A percentile compares a stretch with the other conserved stretches of the same genome.
These are phyloP conservation scores for Periphyllus acericola DNA, from an alignment of 2,888 invertebrate genomes.

Conservation along the genomic window DNA sequence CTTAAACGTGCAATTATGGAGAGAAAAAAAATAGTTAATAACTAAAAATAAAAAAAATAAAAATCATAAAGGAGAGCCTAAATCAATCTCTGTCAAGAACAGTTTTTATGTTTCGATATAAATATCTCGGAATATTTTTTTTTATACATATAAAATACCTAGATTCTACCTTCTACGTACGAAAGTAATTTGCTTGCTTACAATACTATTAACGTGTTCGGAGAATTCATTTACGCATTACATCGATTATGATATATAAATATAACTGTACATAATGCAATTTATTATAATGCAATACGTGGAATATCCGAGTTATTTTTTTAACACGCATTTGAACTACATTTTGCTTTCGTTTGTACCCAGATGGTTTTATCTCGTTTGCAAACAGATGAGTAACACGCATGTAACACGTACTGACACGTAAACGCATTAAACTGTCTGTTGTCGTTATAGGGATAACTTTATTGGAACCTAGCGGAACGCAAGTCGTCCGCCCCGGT, in stretches of 20 bases:
- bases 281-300: not conserved
- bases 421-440: too few relatives aligned
- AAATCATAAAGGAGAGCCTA: not conserved
- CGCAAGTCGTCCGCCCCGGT: too few relatives aligned
- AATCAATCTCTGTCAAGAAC: constrained; percentile 27
- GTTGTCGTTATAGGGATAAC: too few relatives aligned
- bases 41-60: constrained; percentile 1
- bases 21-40: not conserved
- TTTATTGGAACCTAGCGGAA: too few relatives aligned
- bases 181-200: not conserved
- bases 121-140: not conserved
- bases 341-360: too few relatives aligned
- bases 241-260: not conserved
- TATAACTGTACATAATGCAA: not conserved
- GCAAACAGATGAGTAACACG: too few relatives aligned
- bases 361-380: too few relatives aligned
- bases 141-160: not conserved
- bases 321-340: not conserved
- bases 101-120: constrained; percentile 18
- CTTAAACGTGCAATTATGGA: constrained; percentile 10
- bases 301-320: not conserved
- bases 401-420: too few relatives aligned
- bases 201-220: not conserved
- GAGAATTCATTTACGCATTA: constrained; percentile 5
- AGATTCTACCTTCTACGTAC: not conserved